Base-by-base conservation (phyloP, 1,140 invertebrate species). In the Hesperophylax magnus region DNA sequence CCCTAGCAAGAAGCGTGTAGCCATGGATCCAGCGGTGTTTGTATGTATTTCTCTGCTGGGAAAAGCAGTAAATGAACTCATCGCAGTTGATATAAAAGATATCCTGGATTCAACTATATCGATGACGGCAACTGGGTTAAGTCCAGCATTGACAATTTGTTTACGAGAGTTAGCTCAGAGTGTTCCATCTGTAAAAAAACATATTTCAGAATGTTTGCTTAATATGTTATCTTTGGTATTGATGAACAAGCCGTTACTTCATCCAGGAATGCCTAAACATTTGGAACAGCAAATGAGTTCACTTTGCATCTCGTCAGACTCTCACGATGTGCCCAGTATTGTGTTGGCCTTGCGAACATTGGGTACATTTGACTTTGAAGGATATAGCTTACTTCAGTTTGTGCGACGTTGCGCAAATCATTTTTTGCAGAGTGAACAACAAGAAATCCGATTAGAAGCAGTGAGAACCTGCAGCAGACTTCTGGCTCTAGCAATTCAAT, bases 351-450 rank as follows among this genome's bases (percentile, higher is more conserved):
- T 99, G 2, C 93, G 96, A 86, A 99, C 98, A 3, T 92, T 99
- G 1, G 98, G 98, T 3, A 97, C 94, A 5, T 99, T 99, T 87
- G 96, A 99, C 87, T 99, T 99, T 90, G 96, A 99, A 88, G 97
- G 96, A 4, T 96, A 98, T 86, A 97, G 96, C 56, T 90, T 98
- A 83, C 92, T 98, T 47, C 96, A 97, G 85, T 98, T 99, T 91
- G 96, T 99, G 0, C 92, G 95, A 77, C 92, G 97, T 71, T 98
- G 97, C 89, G 96, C 97, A 2, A 97, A 98, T 85, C 93, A 96
- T 87, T 98, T 98, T 86, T 90, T 99, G n/a, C 94, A 94, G 8
- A 96, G 95, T 86, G 98, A 99, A 84, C 94, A 97, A 84, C 94
- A 94, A 84, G 97, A 98, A 87, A 95, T 99, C 0, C 92, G 98